Percentiles rank a stretch among this genome's conserved stretches.
phyloP scores from a whole-genome alignment of 2,888 invertebrate genomes.

The Zaprionus obscuricornis region DNA sequence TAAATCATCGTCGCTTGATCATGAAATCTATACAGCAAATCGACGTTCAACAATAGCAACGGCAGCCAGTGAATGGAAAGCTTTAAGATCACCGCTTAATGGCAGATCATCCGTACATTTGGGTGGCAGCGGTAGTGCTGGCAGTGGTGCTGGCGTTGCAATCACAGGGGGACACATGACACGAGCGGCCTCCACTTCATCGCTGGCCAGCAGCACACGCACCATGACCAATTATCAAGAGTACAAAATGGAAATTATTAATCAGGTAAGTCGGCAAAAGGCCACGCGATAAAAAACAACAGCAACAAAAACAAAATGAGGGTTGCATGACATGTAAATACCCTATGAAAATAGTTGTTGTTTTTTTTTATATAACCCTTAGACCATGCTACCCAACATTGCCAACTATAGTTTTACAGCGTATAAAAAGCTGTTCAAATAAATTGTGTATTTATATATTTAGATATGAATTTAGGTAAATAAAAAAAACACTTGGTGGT shows the following conservation, averaged over 20 bases:
- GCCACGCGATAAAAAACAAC: conserved; percentile 13
- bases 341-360: conserved; percentile 6
- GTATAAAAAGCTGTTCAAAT: conserved; percentile 71
- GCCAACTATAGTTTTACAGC: conserved; percentile 13
- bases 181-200: conserved; percentile 77
- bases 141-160: conserved; percentile 34
- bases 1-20: conserved; percentile 78
- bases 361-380: no score
- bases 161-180: conserved; percentile 59
- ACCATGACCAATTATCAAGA: conserved; percentile 80
- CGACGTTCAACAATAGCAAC: conserved; percentile 71
- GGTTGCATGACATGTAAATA: conserved; percentile 2
- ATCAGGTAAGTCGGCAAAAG: conserved; percentile 75
- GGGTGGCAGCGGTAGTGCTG: conserved; percentile 21
- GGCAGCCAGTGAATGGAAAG: conserved; percentile 65
- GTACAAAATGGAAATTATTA: conserved; percentile 82
- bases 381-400: no score
- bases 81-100: conserved; percentile 57
- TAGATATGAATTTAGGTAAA: conserved; percentile 37
- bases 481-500: conserved; percentile 38
- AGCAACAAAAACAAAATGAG: not conserved
- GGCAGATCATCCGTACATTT: conserved; percentile 50
- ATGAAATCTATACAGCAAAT: conserved; percentile 75
- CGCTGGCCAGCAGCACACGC: conserved; percentile 76
- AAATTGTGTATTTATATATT: conserved; percentile 40